These are phyloP conservation scores for Diloba caeruleocephala DNA, from an alignment of 2,888 invertebrate genomes.

Conservation along the genomic window DNA sequence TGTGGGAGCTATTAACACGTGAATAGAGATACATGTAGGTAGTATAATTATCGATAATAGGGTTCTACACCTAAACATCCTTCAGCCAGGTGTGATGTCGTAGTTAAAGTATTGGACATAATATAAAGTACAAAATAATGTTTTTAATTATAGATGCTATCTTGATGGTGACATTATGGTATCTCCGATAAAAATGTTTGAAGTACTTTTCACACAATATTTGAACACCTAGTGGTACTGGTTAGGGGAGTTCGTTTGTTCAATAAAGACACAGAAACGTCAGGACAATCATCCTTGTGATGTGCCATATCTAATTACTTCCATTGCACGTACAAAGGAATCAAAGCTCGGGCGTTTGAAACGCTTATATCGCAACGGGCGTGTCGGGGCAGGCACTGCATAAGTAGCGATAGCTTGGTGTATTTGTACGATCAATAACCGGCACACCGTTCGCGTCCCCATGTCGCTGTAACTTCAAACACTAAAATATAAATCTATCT, in stretches of 20 bases:
- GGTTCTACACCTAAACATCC: background rate
- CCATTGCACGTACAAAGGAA: conserved; percentile 2
- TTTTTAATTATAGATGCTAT: conserved; percentile 6
- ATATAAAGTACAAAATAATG: background rate
- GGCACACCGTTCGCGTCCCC: background rate
- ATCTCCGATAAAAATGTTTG: conserved; percentile 7
- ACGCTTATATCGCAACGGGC: background rate
- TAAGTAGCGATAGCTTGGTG: background rate
- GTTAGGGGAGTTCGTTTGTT: conserved; percentile 1
- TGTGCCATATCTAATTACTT: conserved; percentile 17
- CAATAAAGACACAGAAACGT: conserved; percentile 11
- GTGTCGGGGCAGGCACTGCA: background rate
- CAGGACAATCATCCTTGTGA: conserved; percentile 12
- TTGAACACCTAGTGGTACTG: background rate
- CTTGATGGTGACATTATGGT: conserved; percentile 4
- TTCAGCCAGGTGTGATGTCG: background rate
- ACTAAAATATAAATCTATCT: conserved; percentile 6
- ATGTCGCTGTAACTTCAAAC: conserved; percentile 9
- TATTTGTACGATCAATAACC: conserved; percentile 12
- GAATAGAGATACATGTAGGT: too few relatives aligned
- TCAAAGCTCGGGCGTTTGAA: conserved; percentile 5
- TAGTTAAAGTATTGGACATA: background rate
- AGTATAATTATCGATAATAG: background rate
- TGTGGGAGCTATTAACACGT: too few relatives aligned
- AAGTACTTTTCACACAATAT: conserved; percentile 2